Percentiles rank a stretch among this genome's conserved stretches.
These are phyloP conservation scores for Callionymus lyra DNA, from an alignment of 2,113 vertebrate species.

Conservation along the genomic window DNA sequence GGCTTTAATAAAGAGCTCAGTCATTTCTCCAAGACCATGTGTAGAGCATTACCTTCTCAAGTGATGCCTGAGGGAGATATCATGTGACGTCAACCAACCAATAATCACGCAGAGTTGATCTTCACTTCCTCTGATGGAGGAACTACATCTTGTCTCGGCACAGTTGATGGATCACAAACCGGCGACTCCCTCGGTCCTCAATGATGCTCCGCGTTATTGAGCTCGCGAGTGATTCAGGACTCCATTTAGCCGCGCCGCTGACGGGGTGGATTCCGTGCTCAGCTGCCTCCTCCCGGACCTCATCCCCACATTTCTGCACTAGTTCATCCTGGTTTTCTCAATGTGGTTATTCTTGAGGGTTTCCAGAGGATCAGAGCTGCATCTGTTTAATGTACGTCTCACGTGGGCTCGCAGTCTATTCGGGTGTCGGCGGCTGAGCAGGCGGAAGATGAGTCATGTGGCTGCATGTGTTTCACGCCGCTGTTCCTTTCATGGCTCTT, in stretches of 20 bases:
- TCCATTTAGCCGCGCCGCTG: conserved; percentile 4
- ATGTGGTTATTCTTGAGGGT: neutral
- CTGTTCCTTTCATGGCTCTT: conserved; percentile 15
- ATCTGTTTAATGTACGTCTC: conserved; percentile 2
- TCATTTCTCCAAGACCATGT: too few species aligned
- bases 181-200: neutral
- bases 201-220: conserved; percentile 7
- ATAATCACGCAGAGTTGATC: too few species aligned
- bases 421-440: conserved; percentile 5
- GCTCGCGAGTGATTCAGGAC: conserved; percentile 2
- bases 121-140: neutral
- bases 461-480: conserved; percentile 20
- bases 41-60: too few species aligned
- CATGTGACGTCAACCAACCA: too few species aligned
- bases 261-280: conserved; percentile 8
- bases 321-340: neutral
- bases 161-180: conserved; percentile 1
- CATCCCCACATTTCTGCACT: neutral
- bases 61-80: too few species aligned
- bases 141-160: neutral
- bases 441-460: conserved; percentile 16
- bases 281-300: conserved; percentile 4
- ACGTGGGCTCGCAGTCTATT: neutral
- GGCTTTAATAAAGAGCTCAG: too few species aligned
- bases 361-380: neutral